These are phyloP conservation scores for Chionomys nivalis DNA, from an alignment of 2,113 vertebrate species.

Conservation along the genomic window DNA sequence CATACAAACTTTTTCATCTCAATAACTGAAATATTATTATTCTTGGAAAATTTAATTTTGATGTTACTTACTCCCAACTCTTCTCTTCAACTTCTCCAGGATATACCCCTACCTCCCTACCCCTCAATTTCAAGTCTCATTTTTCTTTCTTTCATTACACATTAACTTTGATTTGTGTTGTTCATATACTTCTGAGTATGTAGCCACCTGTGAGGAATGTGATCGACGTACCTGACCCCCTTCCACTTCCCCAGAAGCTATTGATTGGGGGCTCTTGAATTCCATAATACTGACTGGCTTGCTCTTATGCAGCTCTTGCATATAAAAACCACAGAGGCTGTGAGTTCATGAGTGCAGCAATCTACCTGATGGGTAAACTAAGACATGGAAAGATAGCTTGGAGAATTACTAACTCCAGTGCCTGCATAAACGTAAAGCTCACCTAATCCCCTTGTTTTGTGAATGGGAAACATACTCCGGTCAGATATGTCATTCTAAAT, in stretches of 20 bases:
- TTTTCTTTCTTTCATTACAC: no score
- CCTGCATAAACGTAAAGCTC: neutral
- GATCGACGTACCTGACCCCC: neutral
- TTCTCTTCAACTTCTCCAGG: neutral
- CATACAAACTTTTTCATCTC: neutral
- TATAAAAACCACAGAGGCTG: neutral
- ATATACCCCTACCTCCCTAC: neutral
- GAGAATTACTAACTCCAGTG: neutral
- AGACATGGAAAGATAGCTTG: conserved; percentile 2
- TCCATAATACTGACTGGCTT: neutral
- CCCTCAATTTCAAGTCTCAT: neutral
- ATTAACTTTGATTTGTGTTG: neutral
- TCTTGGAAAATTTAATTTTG: neutral
- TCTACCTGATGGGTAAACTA: neutral
- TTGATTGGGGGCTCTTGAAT: neutral
- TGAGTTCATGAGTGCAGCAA: neutral
- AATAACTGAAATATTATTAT: neutral
- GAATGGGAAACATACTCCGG: neutral
- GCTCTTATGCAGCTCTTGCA: neutral
- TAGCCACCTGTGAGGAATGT: neutral
- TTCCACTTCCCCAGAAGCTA: neutral
- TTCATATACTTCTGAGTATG: neutral
- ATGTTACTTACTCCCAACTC: neutral
- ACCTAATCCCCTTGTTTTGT: neutral
- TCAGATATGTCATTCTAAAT: neutral